Base-by-base conservation (phyloP, 2,888 invertebrate genomes). In the Digitonthophagus gazella region DNA sequence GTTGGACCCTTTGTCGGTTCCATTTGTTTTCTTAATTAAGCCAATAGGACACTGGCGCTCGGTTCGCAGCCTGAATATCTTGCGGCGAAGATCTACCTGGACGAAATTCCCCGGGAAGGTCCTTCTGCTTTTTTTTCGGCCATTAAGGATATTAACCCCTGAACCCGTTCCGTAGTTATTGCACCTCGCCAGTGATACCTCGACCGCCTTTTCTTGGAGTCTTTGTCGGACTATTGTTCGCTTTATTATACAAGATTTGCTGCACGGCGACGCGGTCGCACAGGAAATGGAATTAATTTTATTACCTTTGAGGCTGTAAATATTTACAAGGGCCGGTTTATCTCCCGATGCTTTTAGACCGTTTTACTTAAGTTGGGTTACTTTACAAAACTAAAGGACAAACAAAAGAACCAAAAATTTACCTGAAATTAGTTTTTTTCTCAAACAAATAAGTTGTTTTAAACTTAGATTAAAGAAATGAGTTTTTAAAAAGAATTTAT, bases 1-100 rank as follows among this genome's bases (percentile, higher is more conserved):
- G 61, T n/a, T n/a, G 18, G n/a, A 61, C 18, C 61, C 19, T 61
- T 61, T 61, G 61, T 61, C 61, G 61, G 61, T 61, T 61, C 20
- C 61, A 61, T 61, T 61, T 61, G 61, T 61, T 61, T 61, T 61
- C 61, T 61, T 61, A 61, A 61, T 61, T 61, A 61, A 61, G 61
- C 19, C 61, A 61, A 61, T 61, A 61, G 61, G 20, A 19, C 16
- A n/a, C 61, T 20, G 61, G 61, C 18, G 15, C 19, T 61, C 18
- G 6, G 16, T 18, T 61, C n/a, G 61, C 18, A 44, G 28, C 18
- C 61, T 5, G 57, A 16, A 61, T 19, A 18, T 61, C n/a, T 18
- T 19, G 19, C 16, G n/a, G 19, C 16, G n/a, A 61, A 19, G 61
- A 11, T 61, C 61, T 61, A 61, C 61, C 61, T 61, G 61, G 18